Percentiles rank a stretch among this genome's conserved stretches.
Conservation (phyloP, 2,113 vertebrate species). For the Leptobrachium ailaonicum region DNA sequence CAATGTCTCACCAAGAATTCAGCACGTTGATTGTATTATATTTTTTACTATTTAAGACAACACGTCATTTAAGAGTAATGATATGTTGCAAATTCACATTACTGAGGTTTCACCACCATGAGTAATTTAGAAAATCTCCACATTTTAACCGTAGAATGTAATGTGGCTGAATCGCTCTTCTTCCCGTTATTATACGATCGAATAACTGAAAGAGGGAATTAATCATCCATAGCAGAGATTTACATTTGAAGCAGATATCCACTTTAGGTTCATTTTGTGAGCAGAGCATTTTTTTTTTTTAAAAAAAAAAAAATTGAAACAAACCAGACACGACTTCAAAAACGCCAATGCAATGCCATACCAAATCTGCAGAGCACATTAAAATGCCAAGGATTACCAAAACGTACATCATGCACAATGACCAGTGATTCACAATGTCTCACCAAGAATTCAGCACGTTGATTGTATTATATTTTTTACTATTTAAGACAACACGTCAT, state of each 20-base stretch:
- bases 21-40: background rate
- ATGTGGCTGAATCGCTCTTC: background rate
- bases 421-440: background rate
- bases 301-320: background rate
- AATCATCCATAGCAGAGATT: constrained; percentile 8
- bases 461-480: background rate
- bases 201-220: background rate
- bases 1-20: background rate
- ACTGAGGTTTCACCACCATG: background rate
- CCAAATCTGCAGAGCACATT: background rate
- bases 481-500: background rate
- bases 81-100: background rate
- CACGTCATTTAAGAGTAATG: background rate
- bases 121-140: constrained; percentile 3
- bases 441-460: background rate
- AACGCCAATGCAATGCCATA: background rate
- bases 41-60: background rate
- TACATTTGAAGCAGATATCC: background rate
- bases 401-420: background rate
- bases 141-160: background rate
- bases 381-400: background rate
- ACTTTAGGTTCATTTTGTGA: background rate
- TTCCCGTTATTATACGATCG: background rate
- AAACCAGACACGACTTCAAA: no score
- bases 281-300: background rate